Evolutionary conservation across 2,113 vertebrate genomes (phyloP), one percentile per base, ranked within the genome.

Genomic region (Perca schrenkii): DNA sequence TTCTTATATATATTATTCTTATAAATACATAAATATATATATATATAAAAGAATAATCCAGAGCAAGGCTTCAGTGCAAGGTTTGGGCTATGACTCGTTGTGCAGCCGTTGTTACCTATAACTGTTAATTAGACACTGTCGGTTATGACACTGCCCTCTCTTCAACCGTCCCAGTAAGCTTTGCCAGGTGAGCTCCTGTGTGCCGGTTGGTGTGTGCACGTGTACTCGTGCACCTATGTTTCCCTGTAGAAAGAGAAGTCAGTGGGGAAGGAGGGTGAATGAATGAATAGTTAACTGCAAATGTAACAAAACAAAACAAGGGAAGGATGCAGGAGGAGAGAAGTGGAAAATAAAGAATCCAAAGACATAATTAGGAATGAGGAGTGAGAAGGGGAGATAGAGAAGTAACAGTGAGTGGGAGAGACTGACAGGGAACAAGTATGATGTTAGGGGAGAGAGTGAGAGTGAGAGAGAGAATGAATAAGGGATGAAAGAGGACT

Each of bases 241-340:
- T 77, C 72, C 73, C 64, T 73, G 76, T 43, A 63, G 67, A 77
- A 74, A 79, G 71, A 61, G 65, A 61, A 68, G 31, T 58, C 73
- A 17, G 56, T 34, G 57, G 77, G 80, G 73, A 83, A 58, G 34
- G 31, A 17, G 53, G 61, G 0, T 43, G 8, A 43, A 11, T 43
- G 0, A 85, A 92, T 92, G 79, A 80, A 86, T 65, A 74, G 61
- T 80, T 87, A 56, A 86, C 66, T 81, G 60, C 62, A 75, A 74
- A 74, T 85, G 50, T 46, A 79, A 78, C 84, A 47, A 60, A 14
- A 10, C 1, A 10, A 11, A 11, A 11, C 74, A 86, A 49, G 63
- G 19, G 70, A 61, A 46, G 47, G 12, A 71, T 72, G 36, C 21
- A 21, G 14, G 56, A 60, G 61, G 12, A 68, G 65, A 83, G 22